Evolutionary conservation across 2,888 invertebrate species (phyloP).

Genomic region (Spodoptera littoralis): DNA sequence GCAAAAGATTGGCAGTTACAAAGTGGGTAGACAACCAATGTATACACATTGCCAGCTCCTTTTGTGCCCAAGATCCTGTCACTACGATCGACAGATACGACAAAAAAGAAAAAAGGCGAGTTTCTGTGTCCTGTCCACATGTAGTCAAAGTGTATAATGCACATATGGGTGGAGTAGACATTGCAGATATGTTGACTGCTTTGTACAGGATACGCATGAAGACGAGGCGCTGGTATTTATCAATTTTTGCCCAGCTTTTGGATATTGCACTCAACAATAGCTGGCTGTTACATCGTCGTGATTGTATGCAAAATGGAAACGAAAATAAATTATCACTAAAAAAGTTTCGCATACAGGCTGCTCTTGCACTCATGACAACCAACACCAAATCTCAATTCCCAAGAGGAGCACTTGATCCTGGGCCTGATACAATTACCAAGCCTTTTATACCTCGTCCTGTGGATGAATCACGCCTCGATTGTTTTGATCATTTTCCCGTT

Average conservation of each 20-base stretch:
- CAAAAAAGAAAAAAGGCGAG: slow-evolving; percentile 1
- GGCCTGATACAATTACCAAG: too few relatives aligned
- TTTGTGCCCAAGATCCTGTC: slow-evolving; percentile 1
- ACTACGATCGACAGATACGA: slow-evolving; percentile 1
- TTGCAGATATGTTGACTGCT: slow-evolving; percentile 14
- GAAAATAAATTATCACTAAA: too few relatives aligned
- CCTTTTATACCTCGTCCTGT: too few relatives aligned
- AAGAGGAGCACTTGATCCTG: too few relatives aligned
- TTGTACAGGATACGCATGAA: slow-evolving; percentile 20
- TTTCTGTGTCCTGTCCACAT: slow-evolving; percentile 5
- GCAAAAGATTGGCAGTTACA: slow-evolving; percentile 1
- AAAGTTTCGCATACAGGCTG: too few relatives aligned
- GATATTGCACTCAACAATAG: slow-evolving; percentile 24
- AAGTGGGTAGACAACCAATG: slow-evolving; percentile 4
- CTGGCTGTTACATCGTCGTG: slow-evolving; percentile 22
- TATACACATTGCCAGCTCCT: slow-evolving; percentile 5
- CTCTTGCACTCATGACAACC: too few relatives aligned
- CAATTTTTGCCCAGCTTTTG: slow-evolving; percentile 24
- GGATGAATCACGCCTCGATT: too few relatives aligned
- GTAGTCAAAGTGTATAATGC: slow-evolving; percentile 15
- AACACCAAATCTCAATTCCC: too few relatives aligned
- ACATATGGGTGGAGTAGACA: slow-evolving; percentile 19
- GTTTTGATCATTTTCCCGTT: too few relatives aligned
- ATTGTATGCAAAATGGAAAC: slow-evolving; percentile 5
- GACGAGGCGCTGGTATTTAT: slow-evolving; percentile 38